phyloP scores from a whole-genome alignment of 2,888 invertebrate species.

The Ernsta delagoae region DNA sequence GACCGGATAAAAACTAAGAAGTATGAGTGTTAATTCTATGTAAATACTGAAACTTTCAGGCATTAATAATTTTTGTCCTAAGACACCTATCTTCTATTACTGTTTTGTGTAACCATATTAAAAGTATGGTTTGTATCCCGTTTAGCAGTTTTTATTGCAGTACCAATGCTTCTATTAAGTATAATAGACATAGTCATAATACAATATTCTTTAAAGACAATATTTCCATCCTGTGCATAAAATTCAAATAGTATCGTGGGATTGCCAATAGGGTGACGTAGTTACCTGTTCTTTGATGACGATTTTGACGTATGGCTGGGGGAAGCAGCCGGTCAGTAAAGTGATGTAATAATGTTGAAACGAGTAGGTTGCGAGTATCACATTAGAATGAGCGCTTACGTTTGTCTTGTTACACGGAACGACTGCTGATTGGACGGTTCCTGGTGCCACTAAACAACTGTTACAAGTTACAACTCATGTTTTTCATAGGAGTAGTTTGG shows the following conservation, averaged over 20 bases:
- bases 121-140: too few relatives aligned
- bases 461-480: too few relatives aligned
- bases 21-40: too few relatives aligned
- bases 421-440: constrained; percentile 6
- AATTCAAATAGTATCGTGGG: neutral
- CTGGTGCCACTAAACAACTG: neutral
- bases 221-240: neutral
- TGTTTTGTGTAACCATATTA: too few relatives aligned
- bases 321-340: constrained; percentile 25
- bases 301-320: constrained; percentile 24
- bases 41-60: too few relatives aligned
- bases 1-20: neutral
- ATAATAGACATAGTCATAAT: too few relatives aligned
- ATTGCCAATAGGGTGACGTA: constrained; percentile 29
- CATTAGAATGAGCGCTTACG: constrained; percentile 3
- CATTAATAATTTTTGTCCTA: too few relatives aligned
- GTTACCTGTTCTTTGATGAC: constrained; percentile 28
- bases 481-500: too few relatives aligned
- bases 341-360: constrained; percentile 22
- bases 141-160: too few relatives aligned
- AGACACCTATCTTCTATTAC: too few relatives aligned
- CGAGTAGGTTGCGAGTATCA: neutral
- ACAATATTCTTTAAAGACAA: neutral
- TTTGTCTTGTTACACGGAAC: constrained; percentile 3
- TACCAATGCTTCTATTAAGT: too few relatives aligned